A percentile compares a stretch with the other conserved stretches of the same genome.
Conservation (phyloP, 2,797 vertebrate genomes). For the Enteromius unitaeniatus region DNA sequence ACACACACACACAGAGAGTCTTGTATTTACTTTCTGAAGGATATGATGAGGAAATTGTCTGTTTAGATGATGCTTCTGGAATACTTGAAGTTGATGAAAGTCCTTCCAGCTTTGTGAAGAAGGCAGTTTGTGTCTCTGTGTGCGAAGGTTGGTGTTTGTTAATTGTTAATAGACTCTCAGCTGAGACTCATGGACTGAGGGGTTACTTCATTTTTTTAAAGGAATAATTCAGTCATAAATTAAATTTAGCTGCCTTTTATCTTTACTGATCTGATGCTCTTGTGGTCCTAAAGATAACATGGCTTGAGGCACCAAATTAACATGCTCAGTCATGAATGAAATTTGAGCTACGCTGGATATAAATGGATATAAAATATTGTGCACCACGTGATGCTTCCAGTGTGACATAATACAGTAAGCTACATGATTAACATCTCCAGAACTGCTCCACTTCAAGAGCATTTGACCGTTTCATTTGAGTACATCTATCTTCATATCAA, state of each 20-base stretch:
- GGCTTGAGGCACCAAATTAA: background rate
- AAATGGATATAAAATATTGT: background rate
- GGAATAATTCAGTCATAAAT: background rate
- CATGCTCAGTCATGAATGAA: background rate
- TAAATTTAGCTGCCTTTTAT: background rate
- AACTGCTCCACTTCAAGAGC: too few species aligned
- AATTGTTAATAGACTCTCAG: conserved; percentile 27
- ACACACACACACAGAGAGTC: background rate
- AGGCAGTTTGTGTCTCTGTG: background rate
- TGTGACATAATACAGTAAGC: too few species aligned
- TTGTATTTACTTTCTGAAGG: background rate
- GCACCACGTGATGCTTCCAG: too few species aligned
- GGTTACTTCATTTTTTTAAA: background rate
- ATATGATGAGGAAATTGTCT: conserved; percentile 8
- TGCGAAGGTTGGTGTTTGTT: conserved; percentile 27
- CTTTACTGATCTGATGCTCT: background rate
- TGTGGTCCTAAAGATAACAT: background rate
- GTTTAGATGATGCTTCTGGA: conserved; percentile 22
- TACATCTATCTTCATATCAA: too few species aligned
- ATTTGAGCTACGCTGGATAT: background rate
- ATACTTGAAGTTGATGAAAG: conserved; percentile 3
- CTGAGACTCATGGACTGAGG: background rate
- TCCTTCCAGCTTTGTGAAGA: background rate
- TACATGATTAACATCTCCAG: too few species aligned
- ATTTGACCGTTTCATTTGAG: too few species aligned